Conservation (phyloP, 2,888 invertebrate genomes). For the Stegophylla sp. region DNA sequence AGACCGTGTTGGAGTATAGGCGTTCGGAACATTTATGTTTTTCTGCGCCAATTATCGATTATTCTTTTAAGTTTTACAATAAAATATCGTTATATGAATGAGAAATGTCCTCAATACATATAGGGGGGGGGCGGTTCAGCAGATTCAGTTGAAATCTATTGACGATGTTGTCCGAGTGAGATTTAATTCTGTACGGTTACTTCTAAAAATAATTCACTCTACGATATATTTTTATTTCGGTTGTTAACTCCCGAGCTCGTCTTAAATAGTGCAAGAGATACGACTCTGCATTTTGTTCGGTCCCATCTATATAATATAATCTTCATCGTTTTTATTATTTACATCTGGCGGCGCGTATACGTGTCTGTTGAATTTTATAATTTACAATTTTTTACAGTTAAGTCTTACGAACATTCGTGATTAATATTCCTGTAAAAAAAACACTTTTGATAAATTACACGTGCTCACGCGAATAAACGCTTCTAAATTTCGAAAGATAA, state of each 20-base stretch:
- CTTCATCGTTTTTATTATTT: slow-evolving; percentile 9
- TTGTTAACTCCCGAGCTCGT: background rate
- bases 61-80: too few relatives aligned
- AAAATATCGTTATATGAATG: too few relatives aligned
- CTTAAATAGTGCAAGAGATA: background rate
- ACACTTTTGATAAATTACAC: background rate
- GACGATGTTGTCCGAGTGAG: too few relatives aligned
- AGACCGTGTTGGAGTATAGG: too few relatives aligned
- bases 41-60: too few relatives aligned
- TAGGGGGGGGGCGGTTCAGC: too few relatives aligned
- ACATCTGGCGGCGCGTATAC: background rate
- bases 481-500: too few relatives aligned
- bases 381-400: background rate
- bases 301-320: background rate
- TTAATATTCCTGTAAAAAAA: background rate
- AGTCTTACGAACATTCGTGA: background rate
- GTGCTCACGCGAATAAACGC: background rate
- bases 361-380: background rate
- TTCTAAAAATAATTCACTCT: slow-evolving; percentile 18
- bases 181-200: background rate
- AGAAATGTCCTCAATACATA: too few relatives aligned
- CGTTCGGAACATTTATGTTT: too few relatives aligned
- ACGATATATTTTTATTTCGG: slow-evolving; percentile 16
- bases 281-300: background rate
- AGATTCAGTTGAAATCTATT: too few relatives aligned